These are phyloP conservation scores for Conus ventricosus DNA, from an alignment of 1,140 invertebrate genomes.

Conservation along the genomic window DNA sequence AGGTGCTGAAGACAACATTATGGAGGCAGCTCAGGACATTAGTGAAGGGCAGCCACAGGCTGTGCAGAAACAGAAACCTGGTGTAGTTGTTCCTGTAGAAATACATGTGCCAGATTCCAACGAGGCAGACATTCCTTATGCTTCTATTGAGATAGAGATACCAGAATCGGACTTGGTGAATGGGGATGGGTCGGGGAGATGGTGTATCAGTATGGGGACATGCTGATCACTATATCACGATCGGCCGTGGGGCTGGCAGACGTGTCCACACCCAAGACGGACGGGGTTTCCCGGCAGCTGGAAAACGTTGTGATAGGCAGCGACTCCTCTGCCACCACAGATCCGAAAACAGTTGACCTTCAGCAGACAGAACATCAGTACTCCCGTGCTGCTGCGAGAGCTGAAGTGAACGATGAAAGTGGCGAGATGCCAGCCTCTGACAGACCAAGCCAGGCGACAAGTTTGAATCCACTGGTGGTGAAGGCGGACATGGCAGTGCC, in stretches of 20 bases:
- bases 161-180: slow-evolving; percentile 8
- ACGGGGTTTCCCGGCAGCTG: background rate
- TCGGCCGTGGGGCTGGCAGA: background rate
- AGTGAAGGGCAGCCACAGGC: too few relatives aligned
- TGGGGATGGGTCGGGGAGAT: background rate
- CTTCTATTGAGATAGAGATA: slow-evolving; percentile 30
- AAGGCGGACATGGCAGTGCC: background rate
- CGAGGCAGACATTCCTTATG: background rate
- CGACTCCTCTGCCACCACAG: too few relatives aligned
- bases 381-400: background rate
- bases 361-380: slow-evolving; percentile 5
- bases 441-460: background rate
- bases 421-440: background rate
- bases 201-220: slow-evolving; percentile 32
- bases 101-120: background rate
- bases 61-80: too few relatives aligned
- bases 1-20: background rate
- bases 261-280: background rate
- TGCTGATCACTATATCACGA: slow-evolving; percentile 31
- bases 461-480: background rate
- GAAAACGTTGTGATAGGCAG: background rate
- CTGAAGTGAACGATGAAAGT: background rate
- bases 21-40: too few relatives aligned
- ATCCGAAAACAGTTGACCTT: background rate
- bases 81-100: background rate